Conservation (phyloP, 2,888 invertebrate species). For the Idaea biselata region DNA sequence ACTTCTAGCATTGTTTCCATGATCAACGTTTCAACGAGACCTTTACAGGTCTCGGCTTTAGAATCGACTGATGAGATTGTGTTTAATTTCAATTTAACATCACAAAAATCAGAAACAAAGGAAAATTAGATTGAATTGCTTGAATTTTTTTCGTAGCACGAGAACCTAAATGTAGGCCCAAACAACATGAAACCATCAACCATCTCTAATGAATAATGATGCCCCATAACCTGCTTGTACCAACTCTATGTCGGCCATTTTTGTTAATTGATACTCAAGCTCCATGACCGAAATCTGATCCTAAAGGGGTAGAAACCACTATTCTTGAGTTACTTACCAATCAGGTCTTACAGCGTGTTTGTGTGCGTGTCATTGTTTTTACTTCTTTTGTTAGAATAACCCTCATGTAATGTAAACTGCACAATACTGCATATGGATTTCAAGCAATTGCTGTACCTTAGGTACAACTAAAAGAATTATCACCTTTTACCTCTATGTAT, state of each 20-base stretch:
- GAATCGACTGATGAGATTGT: too few species aligned
- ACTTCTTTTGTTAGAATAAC: slow-evolving; percentile 10
- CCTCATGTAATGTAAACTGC: not conserved
- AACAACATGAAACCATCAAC: not conserved
- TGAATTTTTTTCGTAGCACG: too few species aligned
- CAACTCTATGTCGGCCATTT: slow-evolving; percentile 44
- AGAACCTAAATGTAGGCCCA: not conserved
- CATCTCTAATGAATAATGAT: slow-evolving; percentile 1
- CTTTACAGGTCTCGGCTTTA: too few species aligned
- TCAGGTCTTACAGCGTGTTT: slow-evolving; percentile 28
- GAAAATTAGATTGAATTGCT: not conserved
- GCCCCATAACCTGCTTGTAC: slow-evolving; percentile 15
- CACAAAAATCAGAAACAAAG: too few species aligned
- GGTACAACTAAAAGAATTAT: too few species aligned
- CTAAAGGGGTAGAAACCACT: slow-evolving; percentile 46
- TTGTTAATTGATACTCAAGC: slow-evolving; percentile 53
- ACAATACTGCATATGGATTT: not conserved
- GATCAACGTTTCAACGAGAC: too few species aligned
- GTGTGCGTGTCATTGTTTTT: slow-evolving; percentile 32
- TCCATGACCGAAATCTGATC: slow-evolving; percentile 55
- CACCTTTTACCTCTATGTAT: too few species aligned
- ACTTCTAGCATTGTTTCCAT: too few species aligned
- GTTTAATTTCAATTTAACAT: too few species aligned
- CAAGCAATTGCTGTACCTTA: not conserved
- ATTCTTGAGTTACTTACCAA: slow-evolving; percentile 46